Evolutionary conservation across 2,888 invertebrate genomes (phyloP), one percentile per base, ranked within the genome.

Genomic region (Podabrus alpinus): DNA sequence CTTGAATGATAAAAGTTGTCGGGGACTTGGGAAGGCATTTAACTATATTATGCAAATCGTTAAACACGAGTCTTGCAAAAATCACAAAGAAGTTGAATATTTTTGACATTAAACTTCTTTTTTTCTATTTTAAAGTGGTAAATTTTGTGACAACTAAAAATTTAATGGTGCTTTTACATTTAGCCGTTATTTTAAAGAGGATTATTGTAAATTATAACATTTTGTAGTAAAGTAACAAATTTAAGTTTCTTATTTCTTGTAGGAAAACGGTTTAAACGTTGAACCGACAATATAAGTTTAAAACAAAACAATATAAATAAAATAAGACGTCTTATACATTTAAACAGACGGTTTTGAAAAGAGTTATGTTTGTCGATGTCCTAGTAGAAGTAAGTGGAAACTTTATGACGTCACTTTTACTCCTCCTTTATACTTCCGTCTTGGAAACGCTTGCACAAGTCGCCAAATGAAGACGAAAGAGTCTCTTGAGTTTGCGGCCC

Each of bases 381-480:
- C 78, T 79, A 73, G 79, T 74, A 76, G 73, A 71, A 73, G 77
- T 82, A 82, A 82, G 81, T 82, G 81, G 81, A 80, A 82, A 81
- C 82, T 83, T 83, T 83, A 83, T 81, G 83, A 82, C 80, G 80
- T 79, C 81, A 80, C 81, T 82, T 81, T 78, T 79, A 72, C 73
- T 78, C 76, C 74, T 74, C 69, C 77, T 77, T 64, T 74, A 72
- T 71, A 74, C 70, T 76, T 78, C 75, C 80, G 79, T 75, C 76
- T 77, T 77, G 77, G 74, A 77, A 79, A 73, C 79, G 75, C 76
- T 74, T 76, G 73, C 76, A 75, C 79, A 78, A 80, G 79, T 79
- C 79, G 76, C 81, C 80, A 82, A 82, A 83, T 83, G 80, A 83
- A 83, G 82, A 83, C 79, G 81, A 79, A 82, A 77, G 75, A 78